phyloP scores from a whole-genome alignment of 2,888 invertebrate species.

The Campoletis raptor region DNA sequence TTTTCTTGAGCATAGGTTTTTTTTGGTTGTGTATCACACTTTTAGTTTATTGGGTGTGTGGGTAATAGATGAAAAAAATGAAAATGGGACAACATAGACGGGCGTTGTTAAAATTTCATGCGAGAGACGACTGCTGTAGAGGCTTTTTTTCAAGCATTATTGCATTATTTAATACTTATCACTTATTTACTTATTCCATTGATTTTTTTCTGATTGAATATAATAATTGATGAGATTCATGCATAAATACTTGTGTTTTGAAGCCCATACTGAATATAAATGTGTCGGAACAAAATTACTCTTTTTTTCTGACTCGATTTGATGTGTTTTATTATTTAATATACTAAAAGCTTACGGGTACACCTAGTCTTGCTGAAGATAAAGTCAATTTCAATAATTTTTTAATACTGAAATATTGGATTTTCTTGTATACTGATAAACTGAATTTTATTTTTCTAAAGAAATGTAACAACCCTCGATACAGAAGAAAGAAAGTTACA shows the following conservation, averaged over 20 bases:
- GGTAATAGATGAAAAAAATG: neutral
- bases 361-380: no score
- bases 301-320: neutral
- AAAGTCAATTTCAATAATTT: no score
- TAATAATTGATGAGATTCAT: neutral
- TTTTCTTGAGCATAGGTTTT: constrained; percentile 11
- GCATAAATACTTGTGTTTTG: neutral
- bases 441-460: no score
- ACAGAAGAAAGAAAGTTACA: neutral
- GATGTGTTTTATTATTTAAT: neutral
- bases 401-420: no score
- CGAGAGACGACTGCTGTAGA: neutral
- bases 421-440: neutral
- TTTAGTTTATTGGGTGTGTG: constrained; percentile 3
- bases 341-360: neutral
- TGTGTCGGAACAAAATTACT: neutral
- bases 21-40: constrained; percentile 10
- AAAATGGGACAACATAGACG: neutral
- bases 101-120: neutral
- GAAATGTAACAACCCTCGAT: no score
- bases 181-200: neutral
- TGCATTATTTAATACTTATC: no score
- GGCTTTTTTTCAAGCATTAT: neutral
- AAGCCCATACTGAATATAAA: neutral
- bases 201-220: neutral